phyloP scores from a whole-genome alignment of 1,140 invertebrate species.

The Aleiodes sp. region DNA sequence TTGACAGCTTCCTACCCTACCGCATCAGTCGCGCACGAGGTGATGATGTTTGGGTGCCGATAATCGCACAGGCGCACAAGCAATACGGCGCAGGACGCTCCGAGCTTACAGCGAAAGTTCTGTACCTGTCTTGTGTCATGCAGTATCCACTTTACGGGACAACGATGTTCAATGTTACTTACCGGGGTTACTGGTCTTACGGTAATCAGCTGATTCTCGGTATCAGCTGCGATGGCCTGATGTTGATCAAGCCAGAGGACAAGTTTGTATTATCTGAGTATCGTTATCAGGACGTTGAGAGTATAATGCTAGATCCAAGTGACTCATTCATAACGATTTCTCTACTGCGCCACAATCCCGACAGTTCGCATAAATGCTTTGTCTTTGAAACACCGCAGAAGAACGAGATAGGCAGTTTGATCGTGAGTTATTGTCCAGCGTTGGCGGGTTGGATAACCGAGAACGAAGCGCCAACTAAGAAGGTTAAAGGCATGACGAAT shows the following conservation, averaged over 20 bases:
- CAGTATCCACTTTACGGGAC: constrained; percentile 96
- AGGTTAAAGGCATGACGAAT: constrained; percentile 77
- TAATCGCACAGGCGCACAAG: constrained; percentile 85
- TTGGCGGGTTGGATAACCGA: constrained; percentile 88
- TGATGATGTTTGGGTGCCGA: constrained; percentile 85
- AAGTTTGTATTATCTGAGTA: constrained; percentile 91
- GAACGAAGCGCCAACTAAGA: constrained; percentile 76
- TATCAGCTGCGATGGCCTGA: constrained; percentile 90
- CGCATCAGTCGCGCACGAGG: constrained; percentile 78
- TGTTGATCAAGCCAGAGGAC: constrained; percentile 87
- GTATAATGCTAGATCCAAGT: constrained; percentile 89
- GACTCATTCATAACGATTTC: constrained; percentile 92
- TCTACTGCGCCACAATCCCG: constrained; percentile 71
- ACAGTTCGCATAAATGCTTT: constrained; percentile 84
- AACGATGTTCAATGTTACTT: constrained; percentile 91
- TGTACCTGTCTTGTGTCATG: constrained; percentile 96
- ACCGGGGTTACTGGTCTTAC: constrained; percentile 92
- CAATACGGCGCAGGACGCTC: constrained; percentile 91
- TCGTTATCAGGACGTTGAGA: constrained; percentile 87
- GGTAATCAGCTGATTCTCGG: constrained; percentile 78
- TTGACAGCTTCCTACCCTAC: constrained; percentile 82
- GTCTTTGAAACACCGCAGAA: constrained; percentile 93
- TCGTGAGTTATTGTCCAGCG: constrained; percentile 89
- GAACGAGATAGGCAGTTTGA: constrained; percentile 89
- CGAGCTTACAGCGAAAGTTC: constrained; percentile 90